Conservation (phyloP, 2,113 vertebrate genomes). For the Eurypyga helias region DNA sequence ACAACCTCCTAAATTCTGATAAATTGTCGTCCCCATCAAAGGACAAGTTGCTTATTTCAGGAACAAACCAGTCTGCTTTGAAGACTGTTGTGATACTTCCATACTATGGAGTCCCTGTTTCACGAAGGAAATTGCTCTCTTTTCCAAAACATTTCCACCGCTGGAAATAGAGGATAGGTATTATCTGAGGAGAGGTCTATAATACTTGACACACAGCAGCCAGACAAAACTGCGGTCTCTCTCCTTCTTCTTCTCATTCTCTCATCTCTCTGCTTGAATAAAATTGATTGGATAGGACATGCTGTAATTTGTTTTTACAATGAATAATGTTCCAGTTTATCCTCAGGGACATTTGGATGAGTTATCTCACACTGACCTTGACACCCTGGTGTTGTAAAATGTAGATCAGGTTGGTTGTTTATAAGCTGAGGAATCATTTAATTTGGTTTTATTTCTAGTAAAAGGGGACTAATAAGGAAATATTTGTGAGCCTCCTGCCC, state of each 20-base stretch:
- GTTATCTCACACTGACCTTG: constrained; percentile 38
- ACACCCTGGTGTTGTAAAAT: constrained; percentile 32
- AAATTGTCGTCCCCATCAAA: not conserved
- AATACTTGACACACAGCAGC: not conserved
- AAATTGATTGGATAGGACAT: constrained; percentile 29
- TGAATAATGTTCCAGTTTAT: constrained; percentile 52
- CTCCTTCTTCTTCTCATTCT: constrained; percentile 6
- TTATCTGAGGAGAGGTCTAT: not conserved
- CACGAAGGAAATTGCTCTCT: not conserved
- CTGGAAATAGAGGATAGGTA: not conserved
- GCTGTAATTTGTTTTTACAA: constrained; percentile 54
- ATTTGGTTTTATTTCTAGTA: constrained; percentile 70
- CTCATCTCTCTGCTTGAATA: constrained; percentile 11
- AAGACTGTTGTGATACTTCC: not conserved
- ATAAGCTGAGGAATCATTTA: constrained; percentile 57
- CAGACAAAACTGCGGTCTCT: not conserved
- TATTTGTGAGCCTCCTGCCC: constrained; percentile 48
- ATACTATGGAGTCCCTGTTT: not conserved
- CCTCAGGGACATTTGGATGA: constrained; percentile 12
- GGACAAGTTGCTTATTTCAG: not conserved
- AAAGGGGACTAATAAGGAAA: constrained; percentile 57
- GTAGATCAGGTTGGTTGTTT: constrained; percentile 35
- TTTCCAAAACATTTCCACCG: not conserved
- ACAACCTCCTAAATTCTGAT: not conserved
- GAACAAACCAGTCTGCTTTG: not conserved